Base-by-base conservation (phyloP, 2,113 vertebrate species). In the Ursus arctos region DNA sequence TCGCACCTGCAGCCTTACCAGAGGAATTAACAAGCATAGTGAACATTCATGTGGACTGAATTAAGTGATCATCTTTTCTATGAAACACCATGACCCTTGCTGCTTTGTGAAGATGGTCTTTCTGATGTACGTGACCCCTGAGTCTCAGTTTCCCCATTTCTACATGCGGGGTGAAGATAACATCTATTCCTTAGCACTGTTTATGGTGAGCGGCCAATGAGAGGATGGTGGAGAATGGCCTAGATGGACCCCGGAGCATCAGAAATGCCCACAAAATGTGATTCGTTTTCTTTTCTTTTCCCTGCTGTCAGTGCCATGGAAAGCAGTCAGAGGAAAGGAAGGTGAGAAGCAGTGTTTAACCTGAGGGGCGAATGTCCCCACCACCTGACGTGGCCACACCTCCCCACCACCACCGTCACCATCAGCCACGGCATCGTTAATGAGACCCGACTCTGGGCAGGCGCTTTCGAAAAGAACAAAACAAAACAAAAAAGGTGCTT, bases 361-460 rank as follows among this genome's bases (percentile, higher is more conserved):
- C 59, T 3, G 5, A 53, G 31, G 0, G 21, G 43, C 81, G 43
- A 18, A 51, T 9, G 36, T 16, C 13, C 61, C 33, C 2, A 24
- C 7, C 4, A 19, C 3, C 33, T 2, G 6, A 49, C 13, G 33
- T 22, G 24, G 33, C 40, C 86, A 55, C 26, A 1, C 1, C 14
- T 85, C 0, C 0, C 74, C 47, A 33, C 2, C 80, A 28, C 0
- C 71, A 24, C 1, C 21, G 1, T 16, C 36, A 40, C 21, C 47
- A 28, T 11, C 4, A 13, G 55, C 71, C 67, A 18, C 1, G 3
- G 3, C 9, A 0, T 21, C 11, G 31, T 15, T 43, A 18, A 36
- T 2, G 55, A 47, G 14, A 49, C 28, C 71, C 10, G 40, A 18
- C n/a, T 19, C 67, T 6, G 53, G 5, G 55, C 15, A 15, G 84